Evolutionary conservation across 1,140 invertebrate genomes (phyloP), one percentile per base, ranked within the genome.

Genomic region (Rhyacophila brunnea): DNA sequence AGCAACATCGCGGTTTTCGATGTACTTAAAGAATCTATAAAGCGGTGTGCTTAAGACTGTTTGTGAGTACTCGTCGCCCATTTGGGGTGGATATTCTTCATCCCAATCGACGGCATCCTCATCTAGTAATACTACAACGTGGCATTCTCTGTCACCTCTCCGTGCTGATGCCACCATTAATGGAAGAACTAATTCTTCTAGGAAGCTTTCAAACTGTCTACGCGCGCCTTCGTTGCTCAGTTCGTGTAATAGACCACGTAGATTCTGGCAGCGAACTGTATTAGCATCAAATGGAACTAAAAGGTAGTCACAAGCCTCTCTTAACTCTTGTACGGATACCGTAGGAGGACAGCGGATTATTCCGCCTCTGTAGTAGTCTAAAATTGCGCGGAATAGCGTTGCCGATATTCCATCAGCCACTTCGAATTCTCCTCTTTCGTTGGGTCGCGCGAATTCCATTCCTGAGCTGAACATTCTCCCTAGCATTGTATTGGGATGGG

Each of bases 1-100:
- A 1, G 97, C 97, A 7, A 99, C 96, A 74, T 99, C 97, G 17
- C 77, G 75, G 63, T 99, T 99, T 77, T 99, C 98, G 62, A 99
- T 98, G 74, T 99, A 99, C 72, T 99, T 98, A 80, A 99, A 99
- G 79, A 99, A 99, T 63, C 96, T 84, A 74, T 97, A 96, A 84
- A 98, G 89, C 10, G 92, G 88, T 48, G 91, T 95, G 70, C 90
- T 93, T 68, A 91, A 88, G 7, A 95, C 87, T 67, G 91, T 96
- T 78, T 96, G 93, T 35, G 92, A 92, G 73, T 95, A 93, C 78
- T 97, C 95, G 77, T 98, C 94, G 43, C 95, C 95, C 90, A 96
- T 96, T 79, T 95, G 93, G 1, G 95, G 95, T 0, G 96, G 95
- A 77, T 95, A 96, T 68, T 97, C 93, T 69, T 96, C 92, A 73